These are phyloP conservation scores for Drosophila carrolli DNA, from an alignment of 1,140 invertebrate genomes.

Conservation along the genomic window DNA sequence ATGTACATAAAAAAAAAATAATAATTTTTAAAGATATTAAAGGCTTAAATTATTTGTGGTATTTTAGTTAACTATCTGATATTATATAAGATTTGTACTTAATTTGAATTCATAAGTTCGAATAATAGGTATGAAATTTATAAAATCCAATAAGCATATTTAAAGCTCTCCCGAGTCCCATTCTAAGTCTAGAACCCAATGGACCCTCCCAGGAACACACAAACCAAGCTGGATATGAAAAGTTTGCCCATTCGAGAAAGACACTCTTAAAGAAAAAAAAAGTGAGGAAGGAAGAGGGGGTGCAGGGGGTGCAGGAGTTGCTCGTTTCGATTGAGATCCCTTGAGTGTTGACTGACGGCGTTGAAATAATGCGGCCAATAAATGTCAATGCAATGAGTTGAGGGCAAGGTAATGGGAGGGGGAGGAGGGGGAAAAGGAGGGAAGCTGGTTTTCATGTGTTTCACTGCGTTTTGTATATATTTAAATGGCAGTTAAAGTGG, in stretches of 20 bases:
- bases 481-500: constrained; percentile 83
- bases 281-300: background rate
- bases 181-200: background rate
- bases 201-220: constrained; percentile 3
- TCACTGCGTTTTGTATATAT: constrained; percentile 70
- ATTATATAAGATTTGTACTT: no score
- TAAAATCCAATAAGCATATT: background rate
- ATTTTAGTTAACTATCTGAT: no score
- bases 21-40: no score
- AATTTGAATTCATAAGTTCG: no score
- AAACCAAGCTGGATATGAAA: constrained; percentile 43
- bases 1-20: no score
- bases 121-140: background rate
- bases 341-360: constrained; percentile 75
- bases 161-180: background rate
- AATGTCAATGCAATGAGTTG: constrained; percentile 66
- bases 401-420: constrained; percentile 7
- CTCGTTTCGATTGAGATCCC: constrained; percentile 60
- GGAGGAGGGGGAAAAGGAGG: background rate
- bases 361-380: constrained; percentile 82
- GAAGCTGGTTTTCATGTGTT: constrained; percentile 63
- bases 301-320: background rate
- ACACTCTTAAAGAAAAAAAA: constrained; percentile 33
- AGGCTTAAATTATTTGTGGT: no score
- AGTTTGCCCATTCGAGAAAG: constrained; percentile 45